Evolutionary conservation across 2,113 vertebrate species (phyloP), one percentile per base, ranked within the genome.

Genomic region (Apeltes quadracus): DNA sequence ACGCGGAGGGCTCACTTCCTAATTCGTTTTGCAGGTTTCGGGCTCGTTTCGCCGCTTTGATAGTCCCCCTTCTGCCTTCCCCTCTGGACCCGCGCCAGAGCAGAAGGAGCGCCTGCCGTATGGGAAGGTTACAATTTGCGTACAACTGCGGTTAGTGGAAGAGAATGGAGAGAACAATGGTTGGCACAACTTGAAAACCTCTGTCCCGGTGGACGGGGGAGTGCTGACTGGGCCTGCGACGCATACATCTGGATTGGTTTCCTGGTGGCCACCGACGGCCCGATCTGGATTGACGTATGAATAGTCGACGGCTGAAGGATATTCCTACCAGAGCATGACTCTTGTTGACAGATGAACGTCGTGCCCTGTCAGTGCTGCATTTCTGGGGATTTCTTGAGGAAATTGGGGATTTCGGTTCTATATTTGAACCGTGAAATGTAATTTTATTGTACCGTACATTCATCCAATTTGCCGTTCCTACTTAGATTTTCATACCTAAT

Each of bases 141-240:
- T 83, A 87, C 79, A 82, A 84, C 76, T 43, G 82, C 39, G 72
- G 81, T 90, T 88, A 88, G 89, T 91, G 91, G 90, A 91, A 92
- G 85, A 79, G 73, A 69, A 91, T 81, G n/a, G n/a, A n/a, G n/a
- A n/a, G n/a, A 87, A 95, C 93, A 95, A 95, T 94, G 92, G 89
- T 65, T 94, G 94, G 93, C 93, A 91, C 46, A 12, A 79, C 86
- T 90, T 93, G 71, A 92, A 93, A 93, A 82, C 89, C 79, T 57
- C 63, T 8, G 73, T 87, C 90, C 89, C 87, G 29, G 61, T 27
- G 80, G 90, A 76, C n/a, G 7, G 64, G 81, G 75, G 77, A 70
- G 74, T 87, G 88, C 85, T 84, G 87, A 90, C 78, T 87, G 78
- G 79, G 77, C 80, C 86, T 73, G 62, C 71, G 76, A n/a, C 87